Evolutionary conservation across 1,140 invertebrate genomes (phyloP), one percentile per base, ranked within the genome.

Genomic region (Ruditapes philippinarum): DNA sequence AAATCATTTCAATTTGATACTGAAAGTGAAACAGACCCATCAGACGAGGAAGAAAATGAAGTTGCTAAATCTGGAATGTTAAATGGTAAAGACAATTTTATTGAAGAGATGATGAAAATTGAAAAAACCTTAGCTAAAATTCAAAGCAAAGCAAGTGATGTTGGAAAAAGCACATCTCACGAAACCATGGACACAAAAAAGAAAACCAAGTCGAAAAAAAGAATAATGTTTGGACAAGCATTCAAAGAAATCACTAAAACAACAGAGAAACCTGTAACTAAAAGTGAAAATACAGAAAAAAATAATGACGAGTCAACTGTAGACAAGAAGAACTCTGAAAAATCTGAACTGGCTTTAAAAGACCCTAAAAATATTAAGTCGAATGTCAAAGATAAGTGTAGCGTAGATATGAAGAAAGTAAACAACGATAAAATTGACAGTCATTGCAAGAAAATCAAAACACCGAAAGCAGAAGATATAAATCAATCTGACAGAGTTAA

Each of bases 191-290:
- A 73, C n/a, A 76, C 25, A 38, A 42, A 86, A 2, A 57, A 33
- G 14, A 81, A 65, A 33, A 40, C n/a, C 42, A 82, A 87, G 60
- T 25, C 49, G 45, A 90, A 82, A 19, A 68, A 86, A n/a, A 85
- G 68, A 22, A 28, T 45, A 14, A 87, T 74, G 19, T 68, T 90
- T 12, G 54, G 62, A 11, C 85, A 76, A 78, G 65, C 38, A 11
- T 28, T 82, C 25, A 81, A 70, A 80, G 84, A 81, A 19, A 25
- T 90, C 12, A 51, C 51, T 12, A 90, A 87, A 40, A 89, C 87
- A 38, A 89, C 87, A 40, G n/a, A 88, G 7, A 73, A 45, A 40
- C 17, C 28, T 19, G 28, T 65, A n/a, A 70, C n/a, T 12, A 73
- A 70, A 36, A 17, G 49, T 11, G 57, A 84, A 70, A 28, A 33